These are phyloP conservation scores for Saccopteryx leptura DNA, from an alignment of 2,113 vertebrate genomes.

Conservation along the genomic window DNA sequence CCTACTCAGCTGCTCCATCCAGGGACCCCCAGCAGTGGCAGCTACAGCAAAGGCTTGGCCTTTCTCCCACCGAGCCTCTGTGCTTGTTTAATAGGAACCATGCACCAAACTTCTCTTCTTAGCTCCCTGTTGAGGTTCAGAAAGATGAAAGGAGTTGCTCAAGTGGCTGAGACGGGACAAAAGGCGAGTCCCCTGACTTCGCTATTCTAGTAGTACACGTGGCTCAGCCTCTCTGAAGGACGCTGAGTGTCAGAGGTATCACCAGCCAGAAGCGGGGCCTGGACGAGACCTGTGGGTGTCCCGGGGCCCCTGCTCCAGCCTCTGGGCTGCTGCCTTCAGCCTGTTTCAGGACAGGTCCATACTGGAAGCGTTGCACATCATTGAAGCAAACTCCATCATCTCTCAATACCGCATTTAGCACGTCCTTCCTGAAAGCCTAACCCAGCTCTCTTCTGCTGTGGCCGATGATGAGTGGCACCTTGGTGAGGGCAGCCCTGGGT, in stretches of 20 bases:
- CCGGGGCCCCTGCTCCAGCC: accelerated
- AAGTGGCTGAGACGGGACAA: not conserved
- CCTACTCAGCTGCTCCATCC: too few species aligned
- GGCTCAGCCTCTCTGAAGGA: not conserved
- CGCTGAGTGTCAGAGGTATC: not conserved
- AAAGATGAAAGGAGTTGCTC: not conserved
- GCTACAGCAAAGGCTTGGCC: not conserved
- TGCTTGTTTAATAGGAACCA: not conserved
- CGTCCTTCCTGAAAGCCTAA: not conserved
- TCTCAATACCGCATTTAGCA: not conserved
- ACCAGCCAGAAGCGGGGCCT: not conserved
- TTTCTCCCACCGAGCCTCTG: not conserved
- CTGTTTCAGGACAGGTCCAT: not conserved
- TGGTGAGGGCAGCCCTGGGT: not conserved
- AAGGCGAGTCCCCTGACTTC: not conserved
- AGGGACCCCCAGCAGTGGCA: not conserved
- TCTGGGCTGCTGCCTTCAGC: not conserved
- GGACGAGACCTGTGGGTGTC: not conserved
- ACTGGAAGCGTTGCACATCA: not conserved
- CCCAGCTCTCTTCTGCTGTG: not conserved
- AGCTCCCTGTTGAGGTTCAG: not conserved
- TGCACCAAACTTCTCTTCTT: not conserved
- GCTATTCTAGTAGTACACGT: accelerated
- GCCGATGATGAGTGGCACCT: accelerated
- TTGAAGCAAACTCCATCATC: not conserved